Evolutionary conservation across 2,888 invertebrate species (phyloP), one percentile per base, ranked within the genome.

Genomic region (Odontocolon sp.): DNA sequence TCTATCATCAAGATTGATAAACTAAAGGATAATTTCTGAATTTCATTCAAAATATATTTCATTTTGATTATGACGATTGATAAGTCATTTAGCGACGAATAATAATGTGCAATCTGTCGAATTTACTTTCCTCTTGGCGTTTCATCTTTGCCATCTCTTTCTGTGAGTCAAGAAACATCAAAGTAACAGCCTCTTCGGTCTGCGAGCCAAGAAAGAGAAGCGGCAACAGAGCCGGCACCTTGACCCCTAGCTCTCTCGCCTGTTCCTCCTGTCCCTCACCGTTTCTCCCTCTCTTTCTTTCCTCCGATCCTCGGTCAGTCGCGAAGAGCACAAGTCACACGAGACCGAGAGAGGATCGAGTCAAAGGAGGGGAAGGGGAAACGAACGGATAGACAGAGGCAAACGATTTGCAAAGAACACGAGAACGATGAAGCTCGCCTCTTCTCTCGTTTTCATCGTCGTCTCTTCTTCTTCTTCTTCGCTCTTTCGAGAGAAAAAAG

Each of bases 201-300:
- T 79, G 80, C 77, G 78, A 81, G 81, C 81, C 81, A 83, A 83
- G 84, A 81, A 80, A 80, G 82, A 82, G 82, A 85, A 80, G 82
- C 82, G 83, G 82, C 84, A 83, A 84, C 84, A 81, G 82, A 85
- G 83, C 84, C n/a, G 82, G 83, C 82, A 82, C 83, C 83, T 85
- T 84, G 84, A 84, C 84, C 79, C 78, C 82, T 72, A 78, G 79
- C 76, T 67, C 73, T 80, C 77, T 69, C 73, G 50, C 61, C 26
- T 38, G 33, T 57, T 72, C 68, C 63, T 80, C 63, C 74, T 66
- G 63, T 67, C 57, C 68, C 54, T 54, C 40, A 16, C 33, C 47
- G 33, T 38, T 40, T 50, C 14, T 57, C 61, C 45, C 59, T 47
- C 33, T 42, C 36, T 38, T 52, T 57, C 64, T 11, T 54, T 68